Evolutionary conservation across 1,140 invertebrate genomes (phyloP).

Genomic region (Marisa cornuarietis): DNA sequence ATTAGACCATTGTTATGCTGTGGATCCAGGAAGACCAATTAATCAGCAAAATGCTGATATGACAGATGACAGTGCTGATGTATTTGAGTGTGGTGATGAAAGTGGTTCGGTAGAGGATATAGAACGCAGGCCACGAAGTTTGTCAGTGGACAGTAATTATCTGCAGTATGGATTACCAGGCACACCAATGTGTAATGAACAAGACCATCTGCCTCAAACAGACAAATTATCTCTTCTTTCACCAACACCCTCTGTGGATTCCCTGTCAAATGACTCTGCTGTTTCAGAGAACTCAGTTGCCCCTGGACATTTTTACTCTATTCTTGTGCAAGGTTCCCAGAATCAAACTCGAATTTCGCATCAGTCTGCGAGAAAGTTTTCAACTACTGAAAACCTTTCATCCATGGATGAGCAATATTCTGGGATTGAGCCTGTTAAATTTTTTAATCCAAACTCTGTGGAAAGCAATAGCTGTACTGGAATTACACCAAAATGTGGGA

Average conservation of each 20-base stretch:
- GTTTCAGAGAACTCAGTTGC: slow-evolving; percentile 13
- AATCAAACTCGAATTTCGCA: background rate
- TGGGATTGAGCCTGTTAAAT: slow-evolving; percentile 4
- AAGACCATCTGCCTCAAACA: slow-evolving; percentile 29
- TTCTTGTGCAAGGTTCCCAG: background rate
- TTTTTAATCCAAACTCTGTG: background rate
- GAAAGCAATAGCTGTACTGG: background rate
- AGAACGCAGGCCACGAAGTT: slow-evolving; percentile 31
- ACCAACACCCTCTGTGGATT: slow-evolving; percentile 29
- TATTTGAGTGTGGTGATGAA: slow-evolving; percentile 24
- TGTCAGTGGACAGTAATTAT: slow-evolving; percentile 36
- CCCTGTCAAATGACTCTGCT: slow-evolving; percentile 21
- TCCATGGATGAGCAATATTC: background rate
- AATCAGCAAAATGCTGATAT: background rate
- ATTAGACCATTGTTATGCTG: slow-evolving; percentile 30
- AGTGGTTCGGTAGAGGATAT: slow-evolving; percentile 29
- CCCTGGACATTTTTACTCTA: slow-evolving; percentile 7
- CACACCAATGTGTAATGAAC: slow-evolving; percentile 49
- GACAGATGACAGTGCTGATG: slow-evolving; percentile 24
- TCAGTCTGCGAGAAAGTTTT: background rate
- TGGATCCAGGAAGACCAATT: slow-evolving; percentile 5
- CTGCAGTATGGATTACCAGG: slow-evolving; percentile 25
- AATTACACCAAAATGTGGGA: slow-evolving; percentile 49
- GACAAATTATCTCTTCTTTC: slow-evolving; percentile 20
- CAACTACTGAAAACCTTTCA: background rate